Evolutionary conservation across 2,797 vertebrate genomes (phyloP), one percentile per base, ranked within the genome.

Genomic region (Philypnodon macrostomus): DNA sequence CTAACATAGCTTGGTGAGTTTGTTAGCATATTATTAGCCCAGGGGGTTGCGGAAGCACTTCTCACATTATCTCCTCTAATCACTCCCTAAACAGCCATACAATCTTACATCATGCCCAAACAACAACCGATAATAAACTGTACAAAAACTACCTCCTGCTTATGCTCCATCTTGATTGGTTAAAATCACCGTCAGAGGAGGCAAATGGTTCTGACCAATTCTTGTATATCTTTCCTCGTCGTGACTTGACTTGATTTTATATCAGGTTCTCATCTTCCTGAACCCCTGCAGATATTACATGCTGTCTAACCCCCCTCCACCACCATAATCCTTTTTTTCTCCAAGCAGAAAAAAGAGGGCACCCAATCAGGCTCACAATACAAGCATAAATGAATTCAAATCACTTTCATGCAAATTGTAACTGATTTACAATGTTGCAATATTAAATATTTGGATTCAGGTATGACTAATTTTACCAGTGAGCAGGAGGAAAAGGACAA

Each of bases 1-100:
- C 79, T 85, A 82, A 77, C 76, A 34, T 65, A 68, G 73, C 77
- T 71, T 53, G 58, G 75, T 73, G 72, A 73, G 72, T 79, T 58
- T 79, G 80, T 82, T 77, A 80, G 77, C 63, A 73, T 83, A 66
- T 73, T 74, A 77, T 79, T 77, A 84, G 80, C 70, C 66, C 17
- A 47, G 72, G 73, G 70, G 72, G 73, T 72, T 70, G 68, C 65
- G 61, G 73, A 72, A 80, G 76, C 78, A 62, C 72, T 75, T 63
- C 76, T 84, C 75, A 63, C 67, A 77, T 77, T 73, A 79, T 83
- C 75, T 71, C 54, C 58, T 67, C 69, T 79, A 74, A 83, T 81
- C 77, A 51, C 72, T 78, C 77, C 70, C 70, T 60, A 63, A 73
- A 58, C 78, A 58, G 53, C 56, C 69, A 67, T 52, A 63, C 65